Conservation (phyloP, 1,140 invertebrate genomes). For the Camponotus pennsylvanicus region DNA sequence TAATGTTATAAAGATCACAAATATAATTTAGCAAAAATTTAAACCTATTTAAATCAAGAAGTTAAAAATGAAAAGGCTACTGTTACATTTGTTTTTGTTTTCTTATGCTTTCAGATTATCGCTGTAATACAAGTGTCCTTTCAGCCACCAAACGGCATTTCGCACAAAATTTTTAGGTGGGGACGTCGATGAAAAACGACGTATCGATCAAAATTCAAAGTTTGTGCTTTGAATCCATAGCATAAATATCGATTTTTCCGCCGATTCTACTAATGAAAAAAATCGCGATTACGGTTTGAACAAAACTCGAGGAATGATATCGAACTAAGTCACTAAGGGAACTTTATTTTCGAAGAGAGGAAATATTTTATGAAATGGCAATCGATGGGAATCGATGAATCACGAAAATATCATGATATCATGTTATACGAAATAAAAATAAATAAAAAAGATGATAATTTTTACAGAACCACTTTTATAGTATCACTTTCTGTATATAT, state of each 20-base stretch:
- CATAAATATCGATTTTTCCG: background rate
- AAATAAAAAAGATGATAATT: background rate
- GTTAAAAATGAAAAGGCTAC: background rate
- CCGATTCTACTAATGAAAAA: constrained; percentile 1
- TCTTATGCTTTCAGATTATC: constrained; percentile 40
- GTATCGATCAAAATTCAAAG: constrained; percentile 5
- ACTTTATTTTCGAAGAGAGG: background rate
- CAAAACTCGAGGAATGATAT: background rate
- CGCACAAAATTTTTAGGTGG: background rate
- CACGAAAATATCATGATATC: background rate
- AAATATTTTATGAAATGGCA: background rate
- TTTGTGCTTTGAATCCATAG: background rate
- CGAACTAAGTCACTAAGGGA: background rate
- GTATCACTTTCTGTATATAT: background rate
- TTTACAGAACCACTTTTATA: background rate
- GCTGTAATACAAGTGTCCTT: constrained; percentile 21
- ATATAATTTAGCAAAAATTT: background rate
- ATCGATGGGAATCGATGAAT: too few species aligned
- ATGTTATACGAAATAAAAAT: background rate
- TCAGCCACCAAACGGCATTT: constrained; percentile 8
- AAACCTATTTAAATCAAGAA: constrained; percentile 8
- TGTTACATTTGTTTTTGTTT: background rate
- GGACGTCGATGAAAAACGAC: background rate
- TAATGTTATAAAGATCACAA: background rate
- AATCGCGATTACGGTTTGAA: background rate